Base-by-base conservation (phyloP, 2,797 vertebrate genomes). In the Gymnodraco acuticeps region DNA sequence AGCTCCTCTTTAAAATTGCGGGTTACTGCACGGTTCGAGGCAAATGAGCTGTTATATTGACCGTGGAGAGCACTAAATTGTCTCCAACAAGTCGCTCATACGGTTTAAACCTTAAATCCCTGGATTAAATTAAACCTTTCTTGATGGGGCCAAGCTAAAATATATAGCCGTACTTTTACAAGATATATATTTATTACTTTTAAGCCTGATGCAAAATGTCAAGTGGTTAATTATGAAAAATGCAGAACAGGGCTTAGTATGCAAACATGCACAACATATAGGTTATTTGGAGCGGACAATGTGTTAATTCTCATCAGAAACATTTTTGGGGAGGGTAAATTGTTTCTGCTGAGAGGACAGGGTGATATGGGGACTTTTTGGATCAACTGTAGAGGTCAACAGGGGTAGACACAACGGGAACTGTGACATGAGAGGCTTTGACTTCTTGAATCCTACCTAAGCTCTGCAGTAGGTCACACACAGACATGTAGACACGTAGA, bases 181-280 rank as follows among this genome's bases (percentile, higher is more conserved):
- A 70, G 62, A 56, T 5, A 33, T 43, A 47, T 38, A 41, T 33
- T 70, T 3, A 50, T 67, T 78, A 64, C 62, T 60, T 66, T 70
- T 55, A 58, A 45, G 48, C 16, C 23, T 50, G n/a, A 81, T 48
- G 74, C 51, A 31, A 62, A 42, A 64, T 15, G 8, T 56, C 23
- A 64, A 59, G 75, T 64, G 76, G 75, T 78, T 85, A 80, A 77
- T 77, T 68, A 77, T 72, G 74, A 83, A 27, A 69, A 62, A 86
- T 62, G 61, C 54, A 73, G 72, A 86, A 61, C 43, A n/a, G 59
- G 61, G 65, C 65, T 76, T 47, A 47, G 51, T 73, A 73, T 63
- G 51, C 51, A 69, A 67, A 79, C 75, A 84, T 56, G 69, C 78
- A 82, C 58, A 74, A 74, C 71, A 81, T 51, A 55, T 15, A 77